Conservation (phyloP, 2,888 invertebrate genomes). For the Limnephilus lunatus region DNA sequence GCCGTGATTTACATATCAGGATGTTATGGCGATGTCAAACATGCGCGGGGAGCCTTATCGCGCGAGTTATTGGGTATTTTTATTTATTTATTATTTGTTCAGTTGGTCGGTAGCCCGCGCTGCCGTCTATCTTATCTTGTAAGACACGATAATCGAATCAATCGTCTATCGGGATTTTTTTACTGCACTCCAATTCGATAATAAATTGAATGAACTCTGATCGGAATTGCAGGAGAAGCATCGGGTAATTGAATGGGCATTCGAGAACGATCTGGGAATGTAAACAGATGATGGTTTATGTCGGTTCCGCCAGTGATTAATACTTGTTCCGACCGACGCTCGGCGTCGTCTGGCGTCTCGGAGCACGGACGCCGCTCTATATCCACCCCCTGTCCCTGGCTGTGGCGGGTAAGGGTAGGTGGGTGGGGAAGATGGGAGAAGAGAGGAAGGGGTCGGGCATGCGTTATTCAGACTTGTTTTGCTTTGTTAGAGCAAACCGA, state of each 20-base stretch:
- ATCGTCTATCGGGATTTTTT: slow-evolving; percentile 49
- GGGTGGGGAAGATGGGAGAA: not conserved
- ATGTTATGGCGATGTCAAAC: slow-evolving; percentile 60
- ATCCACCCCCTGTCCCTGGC: not conserved
- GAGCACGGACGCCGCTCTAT: slow-evolving; percentile 41
- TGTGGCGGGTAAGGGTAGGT: slow-evolving; percentile 21
- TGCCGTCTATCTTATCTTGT: slow-evolving; percentile 52
- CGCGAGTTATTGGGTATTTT: slow-evolving; percentile 50
- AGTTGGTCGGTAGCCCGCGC: slow-evolving; percentile 55
- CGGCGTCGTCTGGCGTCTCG: slow-evolving; percentile 54
- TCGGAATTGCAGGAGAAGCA: not conserved
- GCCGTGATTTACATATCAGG: slow-evolving; percentile 63
- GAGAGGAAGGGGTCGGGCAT: slow-evolving; percentile 48
- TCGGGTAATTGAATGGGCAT: not conserved
- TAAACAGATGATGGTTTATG: slow-evolving; percentile 39
- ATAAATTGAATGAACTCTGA: not conserved
- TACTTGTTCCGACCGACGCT: slow-evolving; percentile 52
- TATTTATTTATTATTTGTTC: slow-evolving; percentile 57
- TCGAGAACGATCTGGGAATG: slow-evolving; percentile 28
- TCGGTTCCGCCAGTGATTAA: slow-evolving; percentile 16
- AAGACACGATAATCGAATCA: slow-evolving; percentile 48
- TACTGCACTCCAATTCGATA: slow-evolving; percentile 40
- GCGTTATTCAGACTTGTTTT: slow-evolving; percentile 43
- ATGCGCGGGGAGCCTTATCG: slow-evolving; percentile 52
- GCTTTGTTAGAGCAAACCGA: slow-evolving; percentile 3